A percentile compares a stretch with the other conserved stretches of the same genome.
Evolutionary conservation across 2,888 invertebrate genomes (phyloP).

Genomic region (Gastracanthus pulcherrimus): DNA sequence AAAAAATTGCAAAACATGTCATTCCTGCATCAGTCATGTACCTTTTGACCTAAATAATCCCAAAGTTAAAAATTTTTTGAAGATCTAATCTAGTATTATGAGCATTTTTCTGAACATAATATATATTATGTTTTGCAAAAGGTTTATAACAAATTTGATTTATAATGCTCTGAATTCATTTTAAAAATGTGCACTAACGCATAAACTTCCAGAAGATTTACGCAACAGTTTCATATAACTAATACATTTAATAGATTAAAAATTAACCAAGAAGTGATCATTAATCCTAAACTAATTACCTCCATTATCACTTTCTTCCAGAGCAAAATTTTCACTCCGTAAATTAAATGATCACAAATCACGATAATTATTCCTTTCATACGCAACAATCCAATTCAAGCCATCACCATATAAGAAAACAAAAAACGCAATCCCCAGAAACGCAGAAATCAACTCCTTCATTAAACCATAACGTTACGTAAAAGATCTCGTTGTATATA

Average conservation of each 20-base stretch:
- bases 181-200: background rate
- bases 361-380: background rate
- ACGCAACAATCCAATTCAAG: background rate
- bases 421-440: background rate
- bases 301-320: background rate
- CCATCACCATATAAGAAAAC: background rate
- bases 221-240: background rate
- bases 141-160: background rate
- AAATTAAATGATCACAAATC: background rate
- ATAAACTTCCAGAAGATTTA: background rate
- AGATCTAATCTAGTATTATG: no score
- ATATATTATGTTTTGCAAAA: background rate
- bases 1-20: no score
- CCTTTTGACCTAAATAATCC: no score
- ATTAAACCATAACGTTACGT: background rate
- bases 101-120: no score
- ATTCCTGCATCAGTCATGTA: no score
- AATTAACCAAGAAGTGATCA: background rate
- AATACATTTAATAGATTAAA: background rate
- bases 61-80: no score
- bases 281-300: background rate
- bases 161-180: background rate
- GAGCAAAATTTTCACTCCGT: slow-evolving; percentile 7
- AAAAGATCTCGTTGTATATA: background rate
- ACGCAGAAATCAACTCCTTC: background rate